phyloP scores from a whole-genome alignment of 2,888 invertebrate genomes.

The Panzeria rudis region DNA sequence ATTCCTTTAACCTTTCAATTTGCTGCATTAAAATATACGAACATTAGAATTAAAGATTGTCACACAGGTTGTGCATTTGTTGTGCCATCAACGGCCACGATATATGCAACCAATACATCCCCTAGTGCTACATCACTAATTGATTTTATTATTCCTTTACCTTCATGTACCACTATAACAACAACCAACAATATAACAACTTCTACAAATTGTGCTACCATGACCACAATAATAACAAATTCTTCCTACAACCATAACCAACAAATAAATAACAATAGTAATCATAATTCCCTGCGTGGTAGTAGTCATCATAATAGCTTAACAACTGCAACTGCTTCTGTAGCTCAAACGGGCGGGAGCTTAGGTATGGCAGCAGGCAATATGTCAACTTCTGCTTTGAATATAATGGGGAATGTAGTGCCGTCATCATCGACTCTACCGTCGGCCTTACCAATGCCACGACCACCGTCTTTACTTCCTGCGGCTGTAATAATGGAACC shows the following conservation, averaged over 20 bases:
- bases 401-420: slow-evolving; percentile 32
- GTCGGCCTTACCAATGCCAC: slow-evolving; percentile 33
- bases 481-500: slow-evolving; percentile 67
- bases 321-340: slow-evolving; percentile 51
- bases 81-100: slow-evolving; percentile 51
- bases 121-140: slow-evolving; percentile 65
- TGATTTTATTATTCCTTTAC: slow-evolving; percentile 72
- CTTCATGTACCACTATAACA: slow-evolving; percentile 68
- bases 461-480: slow-evolving; percentile 61
- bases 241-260: slow-evolving; percentile 48
- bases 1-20: not conserved
- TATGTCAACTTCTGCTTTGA: slow-evolving; percentile 52
- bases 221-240: slow-evolving; percentile 62
- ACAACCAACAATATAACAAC: slow-evolving; percentile 58
- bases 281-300: slow-evolving; percentile 68
- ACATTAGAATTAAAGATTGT: slow-evolving; percentile 62
- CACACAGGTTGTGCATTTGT: slow-evolving; percentile 55
- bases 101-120: slow-evolving; percentile 66
- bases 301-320: slow-evolving; percentile 75
- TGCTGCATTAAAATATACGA: not conserved
- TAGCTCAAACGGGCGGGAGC: slow-evolving; percentile 32
- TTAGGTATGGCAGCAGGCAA: slow-evolving; percentile 28
- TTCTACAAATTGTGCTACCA: slow-evolving; percentile 61
- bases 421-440: slow-evolving; percentile 55
- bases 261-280: slow-evolving; percentile 66